Evolutionary conservation across 2,888 invertebrate genomes (phyloP).

Genomic region (Esperia sulphurella): DNA sequence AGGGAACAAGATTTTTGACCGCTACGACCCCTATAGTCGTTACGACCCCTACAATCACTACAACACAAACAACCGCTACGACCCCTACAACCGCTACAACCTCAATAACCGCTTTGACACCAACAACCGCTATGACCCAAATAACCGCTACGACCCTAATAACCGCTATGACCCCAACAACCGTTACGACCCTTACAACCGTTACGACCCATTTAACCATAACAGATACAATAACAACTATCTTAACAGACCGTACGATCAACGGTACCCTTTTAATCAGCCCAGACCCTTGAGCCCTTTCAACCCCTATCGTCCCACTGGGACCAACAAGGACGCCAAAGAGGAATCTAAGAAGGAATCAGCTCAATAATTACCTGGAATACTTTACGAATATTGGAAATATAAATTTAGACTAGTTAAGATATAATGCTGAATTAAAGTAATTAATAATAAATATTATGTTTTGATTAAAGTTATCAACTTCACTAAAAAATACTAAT

Average conservation of each 20-base stretch:
- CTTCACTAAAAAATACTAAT: no score
- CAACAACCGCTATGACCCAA: constrained; percentile 21
- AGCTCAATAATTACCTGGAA: constrained; percentile 4
- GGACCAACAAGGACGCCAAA: constrained; percentile 21
- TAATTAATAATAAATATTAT: no score
- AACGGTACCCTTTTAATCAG: constrained; percentile 4
- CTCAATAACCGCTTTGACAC: constrained; percentile 20
- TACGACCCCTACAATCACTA: constrained; percentile 24
- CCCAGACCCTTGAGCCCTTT: constrained; percentile 1
- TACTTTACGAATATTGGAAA: neutral
- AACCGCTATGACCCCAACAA: constrained; percentile 27
- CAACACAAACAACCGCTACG: constrained; percentile 12
- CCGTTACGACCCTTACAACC: constrained; percentile 33
- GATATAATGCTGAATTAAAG: no score
- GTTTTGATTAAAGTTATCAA: no score
- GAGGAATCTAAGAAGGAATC: constrained; percentile 26
- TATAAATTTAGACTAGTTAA: no score
- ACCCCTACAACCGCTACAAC: constrained; percentile 34
- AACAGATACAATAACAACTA: constrained; percentile 35
- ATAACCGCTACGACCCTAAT: constrained; percentile 29
- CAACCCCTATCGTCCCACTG: constrained; percentile 2
- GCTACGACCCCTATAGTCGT: constrained; percentile 32
- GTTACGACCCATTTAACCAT: constrained; percentile 21
- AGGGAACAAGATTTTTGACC: constrained; percentile 26
- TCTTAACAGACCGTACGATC: constrained; percentile 15